A percentile compares a stretch with the other conserved stretches of the same genome.
These are phyloP conservation scores for Dipodomys spectabilis DNA, from an alignment of 2,113 vertebrate species.

Conservation along the genomic window DNA sequence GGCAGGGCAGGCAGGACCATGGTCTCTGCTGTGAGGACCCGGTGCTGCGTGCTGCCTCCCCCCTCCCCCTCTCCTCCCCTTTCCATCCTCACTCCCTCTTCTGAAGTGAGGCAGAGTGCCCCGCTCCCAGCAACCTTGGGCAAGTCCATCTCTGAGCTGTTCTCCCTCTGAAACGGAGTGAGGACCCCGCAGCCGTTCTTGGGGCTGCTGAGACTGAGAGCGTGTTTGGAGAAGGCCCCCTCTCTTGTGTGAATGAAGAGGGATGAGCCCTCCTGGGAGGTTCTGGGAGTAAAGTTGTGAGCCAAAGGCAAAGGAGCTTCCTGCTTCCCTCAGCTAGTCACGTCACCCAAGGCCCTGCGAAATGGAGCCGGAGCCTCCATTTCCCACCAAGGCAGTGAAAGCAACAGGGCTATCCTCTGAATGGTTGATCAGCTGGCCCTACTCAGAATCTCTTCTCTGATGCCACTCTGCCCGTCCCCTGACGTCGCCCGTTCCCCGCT, in stretches of 20 bases:
- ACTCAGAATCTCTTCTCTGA: background rate
- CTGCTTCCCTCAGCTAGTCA: background rate
- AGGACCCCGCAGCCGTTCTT: background rate
- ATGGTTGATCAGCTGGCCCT: too few species aligned
- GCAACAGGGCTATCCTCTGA: background rate
- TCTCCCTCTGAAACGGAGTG: background rate
- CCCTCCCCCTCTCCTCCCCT: too few species aligned
- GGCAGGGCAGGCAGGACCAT: background rate
- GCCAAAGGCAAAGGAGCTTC: background rate
- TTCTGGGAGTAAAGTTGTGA: background rate
- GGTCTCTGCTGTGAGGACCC: background rate
- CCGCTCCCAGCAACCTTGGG: background rate
- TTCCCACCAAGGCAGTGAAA: background rate
- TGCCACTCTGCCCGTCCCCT: too few species aligned
- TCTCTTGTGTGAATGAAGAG: accelerated
- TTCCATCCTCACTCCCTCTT: background rate
- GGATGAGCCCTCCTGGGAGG: background rate
- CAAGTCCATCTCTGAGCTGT: background rate
- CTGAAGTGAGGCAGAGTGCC: background rate
- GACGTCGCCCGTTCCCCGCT: too few species aligned
- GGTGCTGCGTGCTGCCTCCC: too few species aligned
- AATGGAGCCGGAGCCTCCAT: background rate
- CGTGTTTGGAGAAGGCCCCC: too few species aligned
- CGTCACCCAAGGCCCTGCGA: background rate
- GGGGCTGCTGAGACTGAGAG: background rate